A percentile compares a stretch with the other conserved stretches of the same genome.
These are phyloP conservation scores for Dendrolimus pini DNA, from an alignment of 2,888 invertebrate genomes.

Conservation along the genomic window DNA sequence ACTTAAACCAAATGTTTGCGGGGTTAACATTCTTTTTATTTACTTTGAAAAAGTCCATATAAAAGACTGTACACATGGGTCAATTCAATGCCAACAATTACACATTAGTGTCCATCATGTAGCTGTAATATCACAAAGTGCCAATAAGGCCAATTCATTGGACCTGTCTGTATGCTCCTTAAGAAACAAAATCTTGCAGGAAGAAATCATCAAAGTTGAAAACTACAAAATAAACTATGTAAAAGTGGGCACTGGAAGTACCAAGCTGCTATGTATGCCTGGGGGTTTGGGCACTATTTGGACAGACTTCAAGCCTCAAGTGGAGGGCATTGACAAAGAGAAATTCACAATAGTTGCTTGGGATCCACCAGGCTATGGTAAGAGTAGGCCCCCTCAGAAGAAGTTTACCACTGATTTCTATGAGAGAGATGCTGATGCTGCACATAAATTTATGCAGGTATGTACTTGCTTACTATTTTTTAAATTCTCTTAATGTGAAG, in stretches of 20 bases:
- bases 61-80: too few species aligned
- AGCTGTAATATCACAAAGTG: too few species aligned
- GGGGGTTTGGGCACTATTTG: constrained; percentile 88
- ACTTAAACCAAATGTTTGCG: too few species aligned
- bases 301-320: constrained; percentile 89
- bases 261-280: constrained; percentile 83
- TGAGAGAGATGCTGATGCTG: constrained; percentile 83
- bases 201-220: constrained; percentile 79
- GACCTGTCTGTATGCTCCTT: too few species aligned
- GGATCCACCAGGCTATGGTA: constrained; percentile 94
- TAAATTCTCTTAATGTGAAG: background rate
- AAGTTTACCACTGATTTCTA: constrained; percentile 84
- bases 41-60: too few species aligned
- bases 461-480: background rate
- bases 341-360: constrained; percentile 82
- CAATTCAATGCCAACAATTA: too few species aligned
- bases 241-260: constrained; percentile 77
- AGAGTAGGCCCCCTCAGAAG: constrained; percentile 86
- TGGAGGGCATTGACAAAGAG: constrained; percentile 78
- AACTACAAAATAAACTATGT: constrained; percentile 74
- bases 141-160: too few species aligned
- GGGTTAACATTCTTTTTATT: too few species aligned
- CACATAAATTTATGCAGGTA: constrained; percentile 83
- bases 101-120: too few species aligned
- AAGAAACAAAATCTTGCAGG: constrained; percentile 53